Conservation (phyloP, 1,140 invertebrate genomes). For the Orchestia grillus region DNA sequence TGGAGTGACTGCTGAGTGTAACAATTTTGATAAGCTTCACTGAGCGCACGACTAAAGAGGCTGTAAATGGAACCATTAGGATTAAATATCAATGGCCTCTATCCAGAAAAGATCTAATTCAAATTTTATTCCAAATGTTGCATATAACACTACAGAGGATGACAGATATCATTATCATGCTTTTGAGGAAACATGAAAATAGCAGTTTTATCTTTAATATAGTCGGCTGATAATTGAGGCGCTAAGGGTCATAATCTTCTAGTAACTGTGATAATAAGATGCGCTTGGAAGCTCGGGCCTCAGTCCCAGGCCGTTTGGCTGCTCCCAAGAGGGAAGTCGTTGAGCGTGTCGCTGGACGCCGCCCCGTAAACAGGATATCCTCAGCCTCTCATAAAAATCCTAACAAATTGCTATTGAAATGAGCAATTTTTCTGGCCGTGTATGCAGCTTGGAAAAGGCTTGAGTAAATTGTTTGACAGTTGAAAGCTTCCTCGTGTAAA, state of each 20-base stretch:
- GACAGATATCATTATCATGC: too few relatives aligned
- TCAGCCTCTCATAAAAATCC: background rate
- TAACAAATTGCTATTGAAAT: slow-evolving; percentile 26
- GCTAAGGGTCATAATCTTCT: background rate
- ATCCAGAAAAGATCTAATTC: too few relatives aligned
- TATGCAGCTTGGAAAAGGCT: background rate
- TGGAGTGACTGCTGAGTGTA: too few relatives aligned
- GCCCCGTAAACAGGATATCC: slow-evolving; percentile 39
- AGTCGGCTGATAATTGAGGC: too few relatives aligned
- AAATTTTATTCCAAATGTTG: too few relatives aligned
- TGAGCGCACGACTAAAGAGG: too few relatives aligned
- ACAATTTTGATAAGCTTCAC: too few relatives aligned
- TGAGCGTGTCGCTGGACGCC: background rate
- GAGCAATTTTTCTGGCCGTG: background rate
- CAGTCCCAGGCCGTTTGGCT: background rate
- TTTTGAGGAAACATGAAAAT: too few relatives aligned
- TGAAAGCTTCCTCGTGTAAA: background rate
- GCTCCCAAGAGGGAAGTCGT: slow-evolving; percentile 17
- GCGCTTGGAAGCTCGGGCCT: background rate
- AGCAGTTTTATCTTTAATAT: too few relatives aligned
- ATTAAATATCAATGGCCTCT: too few relatives aligned
- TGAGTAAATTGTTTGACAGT: background rate
- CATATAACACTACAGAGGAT: too few relatives aligned
- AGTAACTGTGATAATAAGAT: background rate
- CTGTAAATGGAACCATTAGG: too few relatives aligned